Evolutionary conservation across 2,113 vertebrate species (phyloP), one percentile per base, ranked within the genome.

Genomic region (Cyanoderma ruficeps): DNA sequence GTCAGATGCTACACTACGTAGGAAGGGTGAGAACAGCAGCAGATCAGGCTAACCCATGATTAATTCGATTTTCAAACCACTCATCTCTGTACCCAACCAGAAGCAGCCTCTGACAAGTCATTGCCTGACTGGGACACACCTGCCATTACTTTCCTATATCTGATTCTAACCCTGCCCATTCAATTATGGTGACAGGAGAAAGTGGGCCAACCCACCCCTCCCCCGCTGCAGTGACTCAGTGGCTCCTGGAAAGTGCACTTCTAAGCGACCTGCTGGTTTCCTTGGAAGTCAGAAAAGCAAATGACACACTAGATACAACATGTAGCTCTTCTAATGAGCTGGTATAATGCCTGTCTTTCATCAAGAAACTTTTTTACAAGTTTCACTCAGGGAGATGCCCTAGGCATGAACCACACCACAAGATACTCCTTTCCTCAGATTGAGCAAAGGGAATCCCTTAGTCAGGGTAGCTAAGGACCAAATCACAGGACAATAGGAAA

Each of bases 101-200:
- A 82, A 85, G 44, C 93, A 90, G 67, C 35, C 27, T 91, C 75
- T 79, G 79, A 87, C 96, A 96, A 94, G 95, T 93, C 71, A 72
- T 28, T 88, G 81, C 95, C 57, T 92, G 95, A 93, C 50, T 0
- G 6, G 71, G 90, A 77, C 94, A 94, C 64, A 59, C 83, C 95
- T 90, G 55, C 49, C 65, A 68, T 79, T 72, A 37, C 74, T 65
- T 80, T 80, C 82, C 79, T 87, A 2, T 65, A 69, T 57, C 90
- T 72, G 78, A 60, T 87, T 64, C 64, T 52, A 93, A 83, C 67
- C 82, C 82, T 87, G 70, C 82, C 81, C 85, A 49, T 59, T 41
- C 33, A 49, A 31, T 82, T 82, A 28, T 12, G 22, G 59, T n/a
- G 31, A 76, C 4, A 5, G 44, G 30, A 85, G 67, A 90, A 93